Conservation (phyloP, 1,140 invertebrate species). For the Brachionus manjavacas region DNA sequence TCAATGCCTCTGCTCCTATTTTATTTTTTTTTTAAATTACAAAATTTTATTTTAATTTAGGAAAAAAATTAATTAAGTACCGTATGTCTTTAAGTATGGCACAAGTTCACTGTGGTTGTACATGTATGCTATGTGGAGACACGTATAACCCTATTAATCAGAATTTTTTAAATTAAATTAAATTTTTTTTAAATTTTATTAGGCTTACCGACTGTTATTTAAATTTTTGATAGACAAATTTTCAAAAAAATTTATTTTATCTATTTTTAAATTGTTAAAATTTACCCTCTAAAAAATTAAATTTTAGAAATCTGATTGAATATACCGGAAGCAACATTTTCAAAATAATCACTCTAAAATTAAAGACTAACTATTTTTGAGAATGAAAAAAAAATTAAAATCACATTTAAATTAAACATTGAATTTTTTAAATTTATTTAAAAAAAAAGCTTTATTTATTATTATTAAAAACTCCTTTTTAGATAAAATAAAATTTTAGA, state of each 20-base stretch:
- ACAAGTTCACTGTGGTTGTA: slow-evolving; percentile 35
- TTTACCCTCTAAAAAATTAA: slow-evolving; percentile 18
- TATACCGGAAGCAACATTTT: not conserved
- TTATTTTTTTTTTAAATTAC: not conserved
- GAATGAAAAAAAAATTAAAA: too few relatives aligned
- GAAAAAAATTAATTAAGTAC: not conserved
- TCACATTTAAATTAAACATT: too few relatives aligned
- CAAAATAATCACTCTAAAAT: not conserved
- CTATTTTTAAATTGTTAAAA: not conserved
- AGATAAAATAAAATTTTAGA: too few relatives aligned
- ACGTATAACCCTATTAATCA: slow-evolving; percentile 22
- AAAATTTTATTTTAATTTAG: not conserved
- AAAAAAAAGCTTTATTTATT: too few relatives aligned
- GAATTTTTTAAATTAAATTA: too few relatives aligned
- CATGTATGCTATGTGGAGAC: slow-evolving; percentile 35
- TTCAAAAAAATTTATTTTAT: not conserved
- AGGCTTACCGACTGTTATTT: not conserved
- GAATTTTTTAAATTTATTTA: too few relatives aligned
- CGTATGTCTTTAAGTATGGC: slow-evolving; percentile 38
- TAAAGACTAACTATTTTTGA: too few relatives aligned
- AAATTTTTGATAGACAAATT: not conserved
- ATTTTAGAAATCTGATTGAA: not conserved
- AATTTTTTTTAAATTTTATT: not conserved
- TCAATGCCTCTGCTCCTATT: slow-evolving; percentile 1
- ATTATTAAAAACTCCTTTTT: too few relatives aligned